These are phyloP conservation scores for Abramis brama DNA, from an alignment of 2,113 vertebrate genomes.

Conservation along the genomic window DNA sequence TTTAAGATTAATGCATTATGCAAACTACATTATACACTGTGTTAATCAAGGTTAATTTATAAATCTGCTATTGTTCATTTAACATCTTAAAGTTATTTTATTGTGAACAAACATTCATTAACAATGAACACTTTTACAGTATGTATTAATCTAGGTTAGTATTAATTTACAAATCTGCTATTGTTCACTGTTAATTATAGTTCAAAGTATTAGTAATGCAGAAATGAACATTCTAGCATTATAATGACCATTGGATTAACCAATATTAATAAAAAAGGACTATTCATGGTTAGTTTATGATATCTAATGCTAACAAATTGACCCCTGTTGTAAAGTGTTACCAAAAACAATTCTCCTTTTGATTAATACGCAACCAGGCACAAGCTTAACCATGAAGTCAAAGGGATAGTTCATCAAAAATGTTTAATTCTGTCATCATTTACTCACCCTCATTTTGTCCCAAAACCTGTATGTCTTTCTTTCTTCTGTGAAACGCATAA, in stretches of 20 bases:
- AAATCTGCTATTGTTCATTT: too few relatives aligned
- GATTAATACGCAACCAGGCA: background rate
- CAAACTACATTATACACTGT: too few relatives aligned
- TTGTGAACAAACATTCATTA: background rate
- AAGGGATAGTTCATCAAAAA: background rate
- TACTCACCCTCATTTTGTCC: background rate
- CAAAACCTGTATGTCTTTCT: background rate
- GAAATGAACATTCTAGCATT: background rate
- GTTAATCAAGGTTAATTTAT: too few relatives aligned
- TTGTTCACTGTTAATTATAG: background rate
- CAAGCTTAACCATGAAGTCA: background rate
- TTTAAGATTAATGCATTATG: background rate
- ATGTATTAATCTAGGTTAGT: background rate
- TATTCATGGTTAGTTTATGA: background rate
- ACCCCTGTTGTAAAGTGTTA: background rate
- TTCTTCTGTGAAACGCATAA: background rate
- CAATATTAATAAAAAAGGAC: background rate
- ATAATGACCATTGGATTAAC: background rate
- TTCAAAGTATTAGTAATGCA: background rate
- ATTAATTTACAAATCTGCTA: too few relatives aligned
- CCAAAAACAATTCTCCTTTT: background rate
- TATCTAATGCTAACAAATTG: background rate
- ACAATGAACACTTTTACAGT: background rate
- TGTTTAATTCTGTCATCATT: background rate
- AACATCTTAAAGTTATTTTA: too few relatives aligned